These are phyloP conservation scores for Acanthosoma haemorrhoidale DNA, from an alignment of 2,888 invertebrate species.

Conservation along the genomic window DNA sequence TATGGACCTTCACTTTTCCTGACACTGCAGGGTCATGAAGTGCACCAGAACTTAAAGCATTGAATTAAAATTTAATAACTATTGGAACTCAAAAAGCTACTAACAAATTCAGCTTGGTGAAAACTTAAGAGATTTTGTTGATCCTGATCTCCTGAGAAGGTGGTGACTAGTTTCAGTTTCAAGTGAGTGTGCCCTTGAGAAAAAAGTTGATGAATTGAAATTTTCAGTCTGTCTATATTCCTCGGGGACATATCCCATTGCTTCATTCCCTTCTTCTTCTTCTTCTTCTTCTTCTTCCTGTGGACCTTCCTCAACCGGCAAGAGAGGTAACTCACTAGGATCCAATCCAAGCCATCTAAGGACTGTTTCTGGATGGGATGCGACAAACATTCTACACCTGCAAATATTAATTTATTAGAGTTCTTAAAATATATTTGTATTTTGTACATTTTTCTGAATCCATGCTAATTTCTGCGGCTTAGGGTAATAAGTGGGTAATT, in stretches of 20 bases:
- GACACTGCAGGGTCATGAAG: too few relatives aligned
- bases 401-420: slow-evolving; percentile 16
- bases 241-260: not conserved
- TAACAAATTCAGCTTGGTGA: slow-evolving; percentile 21
- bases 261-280: too few relatives aligned
- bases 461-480: too few relatives aligned
- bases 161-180: not conserved
- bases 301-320: slow-evolving; percentile 13
- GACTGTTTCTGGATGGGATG: slow-evolving; percentile 67
- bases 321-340: slow-evolving; percentile 48
- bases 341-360: slow-evolving; percentile 68
- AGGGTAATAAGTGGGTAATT: too few relatives aligned
- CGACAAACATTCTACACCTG: slow-evolving; percentile 50
- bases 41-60: too few relatives aligned
- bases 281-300: not conserved
- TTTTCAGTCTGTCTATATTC: not conserved
- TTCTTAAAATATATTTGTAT: too few relatives aligned
- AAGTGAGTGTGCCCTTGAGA: not conserved
- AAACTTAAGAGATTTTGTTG: slow-evolving; percentile 21
- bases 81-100: not conserved
- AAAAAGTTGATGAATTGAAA: not conserved
- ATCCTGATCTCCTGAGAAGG: slow-evolving; percentile 44
- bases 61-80: too few relatives aligned
- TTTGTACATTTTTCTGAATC: too few relatives aligned
- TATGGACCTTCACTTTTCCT: too few relatives aligned